phyloP scores from a whole-genome alignment of 2,888 invertebrate species.

The Augochlorella aurata region DNA sequence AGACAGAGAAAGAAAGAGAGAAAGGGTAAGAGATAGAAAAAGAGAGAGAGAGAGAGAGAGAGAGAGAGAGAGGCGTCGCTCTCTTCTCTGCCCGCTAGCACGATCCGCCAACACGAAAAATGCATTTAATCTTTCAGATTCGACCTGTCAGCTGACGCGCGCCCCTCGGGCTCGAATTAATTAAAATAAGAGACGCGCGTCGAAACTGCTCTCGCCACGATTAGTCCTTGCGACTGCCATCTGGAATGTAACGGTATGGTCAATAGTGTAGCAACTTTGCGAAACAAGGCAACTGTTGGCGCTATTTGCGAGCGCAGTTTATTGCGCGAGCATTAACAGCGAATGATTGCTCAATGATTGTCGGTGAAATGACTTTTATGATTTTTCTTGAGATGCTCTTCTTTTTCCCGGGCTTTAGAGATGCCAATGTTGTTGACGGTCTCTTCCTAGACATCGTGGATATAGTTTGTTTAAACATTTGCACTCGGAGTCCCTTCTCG shows the following conservation, averaged over 20 bases:
- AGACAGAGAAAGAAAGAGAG: neutral
- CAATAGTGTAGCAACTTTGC: neutral
- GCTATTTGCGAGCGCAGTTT: neutral
- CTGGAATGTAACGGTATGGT: slow-evolving; percentile 2
- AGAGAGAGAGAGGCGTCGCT: neutral
- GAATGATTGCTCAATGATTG: neutral
- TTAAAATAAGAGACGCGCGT: neutral
- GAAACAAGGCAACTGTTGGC: neutral
- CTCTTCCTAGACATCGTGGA: no score
- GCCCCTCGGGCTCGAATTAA: slow-evolving; percentile 1
- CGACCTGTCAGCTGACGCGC: slow-evolving; percentile 29
- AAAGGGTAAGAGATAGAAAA: neutral
- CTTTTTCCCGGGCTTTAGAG: no score
- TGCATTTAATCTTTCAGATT: slow-evolving; percentile 14
- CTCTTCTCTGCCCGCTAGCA: slow-evolving; percentile 25
- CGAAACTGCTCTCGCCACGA: neutral
- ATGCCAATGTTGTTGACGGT: no score
- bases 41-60: neutral
- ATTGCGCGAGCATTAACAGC: neutral
- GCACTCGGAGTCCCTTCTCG: no score
- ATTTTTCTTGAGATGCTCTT: neutral
- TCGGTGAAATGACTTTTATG: neutral
- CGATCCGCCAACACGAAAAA: slow-evolving; percentile 11
- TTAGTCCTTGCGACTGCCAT: neutral
- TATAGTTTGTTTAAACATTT: no score